A percentile compares a stretch with the other conserved stretches of the same genome.
Conservation (phyloP, 2,888 invertebrate species). For the Noctua comes region DNA sequence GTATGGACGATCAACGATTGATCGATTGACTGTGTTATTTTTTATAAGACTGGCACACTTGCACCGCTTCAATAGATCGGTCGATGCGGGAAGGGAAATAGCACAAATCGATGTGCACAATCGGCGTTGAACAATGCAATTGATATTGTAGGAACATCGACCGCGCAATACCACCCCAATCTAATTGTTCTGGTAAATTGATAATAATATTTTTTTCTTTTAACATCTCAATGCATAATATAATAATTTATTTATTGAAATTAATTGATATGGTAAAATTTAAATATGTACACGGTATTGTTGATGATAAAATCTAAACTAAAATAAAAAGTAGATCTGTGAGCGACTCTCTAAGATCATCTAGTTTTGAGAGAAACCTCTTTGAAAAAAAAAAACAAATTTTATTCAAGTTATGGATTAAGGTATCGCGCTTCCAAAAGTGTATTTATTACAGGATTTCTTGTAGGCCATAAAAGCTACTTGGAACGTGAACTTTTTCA, state of each 20-base stretch:
- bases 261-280: constrained; percentile 60
- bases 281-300: constrained; percentile 55
- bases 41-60: background rate
- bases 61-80: background rate
- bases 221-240: constrained; percentile 45
- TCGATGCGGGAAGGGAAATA: background rate
- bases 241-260: constrained; percentile 51
- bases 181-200: constrained; percentile 38
- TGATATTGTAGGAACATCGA: constrained; percentile 10
- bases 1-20: background rate
- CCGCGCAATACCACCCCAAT: constrained; percentile 16
- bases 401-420: constrained; percentile 3
- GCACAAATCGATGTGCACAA: constrained; percentile 9
- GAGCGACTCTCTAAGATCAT: constrained; percentile 13
- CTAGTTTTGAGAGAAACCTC: constrained; percentile 16
- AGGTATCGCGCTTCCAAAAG: constrained; percentile 38
- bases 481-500: constrained; percentile 1
- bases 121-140: background rate
- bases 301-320: constrained; percentile 47
- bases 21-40: constrained; percentile 1
- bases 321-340: constrained; percentile 31
- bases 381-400: constrained; percentile 1
- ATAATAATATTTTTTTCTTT: constrained; percentile 22
- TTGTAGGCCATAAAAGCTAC: constrained; percentile 33
- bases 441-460: constrained; percentile 9